A percentile compares a stretch with the other conserved stretches of the same genome.
phyloP scores from a whole-genome alignment of 2,888 invertebrate genomes.

The Diaperis boleti region DNA sequence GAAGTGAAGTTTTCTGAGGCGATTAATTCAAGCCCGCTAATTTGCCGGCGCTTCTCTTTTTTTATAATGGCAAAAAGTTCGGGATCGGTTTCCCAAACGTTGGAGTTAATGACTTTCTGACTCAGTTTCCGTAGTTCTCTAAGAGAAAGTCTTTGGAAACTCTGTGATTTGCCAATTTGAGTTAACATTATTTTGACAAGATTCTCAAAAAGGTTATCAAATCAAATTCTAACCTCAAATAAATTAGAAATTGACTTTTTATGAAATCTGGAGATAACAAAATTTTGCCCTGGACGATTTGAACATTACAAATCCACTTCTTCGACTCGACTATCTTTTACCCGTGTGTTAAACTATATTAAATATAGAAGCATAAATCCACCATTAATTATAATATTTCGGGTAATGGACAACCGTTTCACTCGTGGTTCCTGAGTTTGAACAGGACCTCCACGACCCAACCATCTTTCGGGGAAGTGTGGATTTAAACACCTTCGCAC shows the following conservation, averaged over 20 bases:
- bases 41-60: conserved; percentile 89
- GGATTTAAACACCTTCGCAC: too few species aligned
- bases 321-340: too few species aligned
- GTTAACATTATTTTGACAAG: conserved; percentile 11
- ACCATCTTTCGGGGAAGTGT: too few species aligned
- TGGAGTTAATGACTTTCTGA: conserved; percentile 70
- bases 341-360: too few species aligned
- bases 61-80: conserved; percentile 86
- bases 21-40: conserved; percentile 91
- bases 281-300: neutral
- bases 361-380: too few species aligned
- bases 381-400: too few species aligned
- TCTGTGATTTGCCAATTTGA: conserved; percentile 32
- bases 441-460: too few species aligned
- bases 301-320: conserved; percentile 3
- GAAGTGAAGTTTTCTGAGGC: conserved; percentile 98
- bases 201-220: conserved; percentile 39
- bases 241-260: neutral
- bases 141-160: conserved; percentile 33
- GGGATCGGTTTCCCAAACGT: conserved; percentile 84
- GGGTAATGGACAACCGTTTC: too few species aligned
- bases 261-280: neutral
- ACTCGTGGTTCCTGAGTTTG: too few species aligned
- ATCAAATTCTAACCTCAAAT: conserved; percentile 32
- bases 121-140: conserved; percentile 77